Evolutionary conservation across 2,888 invertebrate genomes (phyloP).

Genomic region (Oscheius sp.): DNA sequence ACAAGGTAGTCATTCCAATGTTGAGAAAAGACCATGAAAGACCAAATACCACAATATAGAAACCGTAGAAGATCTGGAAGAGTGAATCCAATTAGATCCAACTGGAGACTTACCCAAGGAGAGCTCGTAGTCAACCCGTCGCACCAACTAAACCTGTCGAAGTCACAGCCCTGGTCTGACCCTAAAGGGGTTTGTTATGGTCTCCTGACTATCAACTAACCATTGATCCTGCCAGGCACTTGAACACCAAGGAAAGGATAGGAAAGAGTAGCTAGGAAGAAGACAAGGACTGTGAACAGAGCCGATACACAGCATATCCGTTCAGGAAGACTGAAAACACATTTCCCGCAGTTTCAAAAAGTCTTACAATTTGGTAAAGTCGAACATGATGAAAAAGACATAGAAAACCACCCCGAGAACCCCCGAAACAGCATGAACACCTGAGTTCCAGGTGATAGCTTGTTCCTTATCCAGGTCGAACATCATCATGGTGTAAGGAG

Average conservation of each 20-base stretch:
- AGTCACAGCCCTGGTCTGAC: conserved; percentile 40
- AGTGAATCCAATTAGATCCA: background rate
- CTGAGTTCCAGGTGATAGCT: conserved; percentile 46
- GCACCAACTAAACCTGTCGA: conserved; percentile 48
- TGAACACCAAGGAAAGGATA: conserved; percentile 21
- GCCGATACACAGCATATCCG: conserved; percentile 1
- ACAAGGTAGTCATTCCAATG: conserved; percentile 49
- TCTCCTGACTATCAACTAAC: background rate
- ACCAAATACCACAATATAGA: conserved; percentile 49
- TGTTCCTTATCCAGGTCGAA: conserved; percentile 48
- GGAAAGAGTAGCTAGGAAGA: conserved; percentile 29
- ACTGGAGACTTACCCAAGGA: conserved; percentile 24
- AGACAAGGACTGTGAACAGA: background rate
- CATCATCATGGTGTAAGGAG: conserved; percentile 58
- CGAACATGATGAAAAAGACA: conserved; percentile 46
- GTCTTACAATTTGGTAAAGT: conserved; percentile 28
- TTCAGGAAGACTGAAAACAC: conserved; percentile 8
- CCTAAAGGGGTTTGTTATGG: background rate
- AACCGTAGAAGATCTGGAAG: conserved; percentile 42
- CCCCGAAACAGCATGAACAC: conserved; percentile 44
- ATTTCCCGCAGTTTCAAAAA: background rate
- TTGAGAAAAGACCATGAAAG: conserved; percentile 46
- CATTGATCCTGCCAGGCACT: conserved; percentile 15
- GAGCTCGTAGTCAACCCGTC: conserved; percentile 30
- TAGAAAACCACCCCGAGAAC: conserved; percentile 44